Evolutionary conservation across 2,888 invertebrate genomes (phyloP), one percentile per base, ranked within the genome.

Genomic region (Drosophila hamatofila): DNA sequence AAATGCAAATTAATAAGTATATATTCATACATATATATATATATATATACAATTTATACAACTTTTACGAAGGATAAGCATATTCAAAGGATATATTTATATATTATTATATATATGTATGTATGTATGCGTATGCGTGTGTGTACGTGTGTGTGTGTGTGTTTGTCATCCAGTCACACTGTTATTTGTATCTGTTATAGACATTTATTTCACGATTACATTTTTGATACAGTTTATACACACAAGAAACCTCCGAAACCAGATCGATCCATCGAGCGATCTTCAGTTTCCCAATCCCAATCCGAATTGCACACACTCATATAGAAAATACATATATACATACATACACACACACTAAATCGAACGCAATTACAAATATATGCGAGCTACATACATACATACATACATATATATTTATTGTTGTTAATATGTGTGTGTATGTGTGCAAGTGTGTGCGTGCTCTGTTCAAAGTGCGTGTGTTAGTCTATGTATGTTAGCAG

Each of bases 381-480:
- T 51, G 46, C 27, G 9, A 46, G 16, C 14, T 65, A 68, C 69
- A 79, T 65, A 66, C 69, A 79, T 84, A 62, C 60, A 72, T 67
- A 68, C 72, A 77, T 85, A 23, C 35, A 35, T 35, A 79, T 71
- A 78, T 73, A 83, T 75, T 86, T 74, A 87, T 72, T 81, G 84
- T 85, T 84, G 88, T 85, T 81, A 80, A 73, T 81, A 62, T 83
- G 81, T 86, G 83, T 80, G 78, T 84, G 75, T 85, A 75, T 82
- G 78, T 86, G 72, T 75, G 30, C n/a, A 30, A 11, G 48, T 4
- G 48, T 33, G 49, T 49, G 74, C 83, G 49, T 49, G 74, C 83
- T 51, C 18, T 16, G 74, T 87, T 83, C 9, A 30, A 9, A 33
- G 48, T 33, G 49, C 33, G 74, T 81, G 49, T 49, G 30, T 9